These are phyloP conservation scores for Megaceryle maxima DNA, from an alignment of 2,113 vertebrate species.

Conservation along the genomic window DNA sequence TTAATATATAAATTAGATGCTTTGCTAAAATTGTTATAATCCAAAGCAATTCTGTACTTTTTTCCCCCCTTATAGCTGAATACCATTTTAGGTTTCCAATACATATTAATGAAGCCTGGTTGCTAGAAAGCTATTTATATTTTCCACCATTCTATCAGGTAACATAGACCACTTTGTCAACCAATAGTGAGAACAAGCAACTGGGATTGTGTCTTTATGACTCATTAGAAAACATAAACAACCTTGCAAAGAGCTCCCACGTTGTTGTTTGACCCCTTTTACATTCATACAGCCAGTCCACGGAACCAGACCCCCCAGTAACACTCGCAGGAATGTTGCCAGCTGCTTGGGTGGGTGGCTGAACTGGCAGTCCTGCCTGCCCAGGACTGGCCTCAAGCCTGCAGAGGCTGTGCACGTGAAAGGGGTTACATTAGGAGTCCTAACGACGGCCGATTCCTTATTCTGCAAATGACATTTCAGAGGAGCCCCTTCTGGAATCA, in stretches of 20 bases:
- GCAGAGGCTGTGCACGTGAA: not conserved
- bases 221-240: not conserved
- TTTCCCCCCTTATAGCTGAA: not conserved
- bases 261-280: not conserved
- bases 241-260: not conserved
- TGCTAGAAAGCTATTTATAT: not conserved
- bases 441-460: not conserved
- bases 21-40: slow-evolving; percentile 58
- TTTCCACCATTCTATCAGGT: not conserved
- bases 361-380: no score
- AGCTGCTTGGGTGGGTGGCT: not conserved
- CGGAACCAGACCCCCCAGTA: not conserved
- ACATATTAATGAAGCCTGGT: slow-evolving; percentile 8
- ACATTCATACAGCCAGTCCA: not conserved
- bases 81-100: not conserved
- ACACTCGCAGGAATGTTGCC: not conserved
- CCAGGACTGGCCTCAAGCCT: no score
- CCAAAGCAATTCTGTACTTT: slow-evolving; percentile 14
- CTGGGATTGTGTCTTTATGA: not conserved
- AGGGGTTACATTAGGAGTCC: not conserved
- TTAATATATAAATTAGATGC: slow-evolving; percentile 64
- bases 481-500: not conserved
- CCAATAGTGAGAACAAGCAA: not conserved
- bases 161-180: not conserved
- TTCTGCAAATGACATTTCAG: no score